Conservation (phyloP, 2,888 invertebrate species). For the Syrista parreyssii region DNA sequence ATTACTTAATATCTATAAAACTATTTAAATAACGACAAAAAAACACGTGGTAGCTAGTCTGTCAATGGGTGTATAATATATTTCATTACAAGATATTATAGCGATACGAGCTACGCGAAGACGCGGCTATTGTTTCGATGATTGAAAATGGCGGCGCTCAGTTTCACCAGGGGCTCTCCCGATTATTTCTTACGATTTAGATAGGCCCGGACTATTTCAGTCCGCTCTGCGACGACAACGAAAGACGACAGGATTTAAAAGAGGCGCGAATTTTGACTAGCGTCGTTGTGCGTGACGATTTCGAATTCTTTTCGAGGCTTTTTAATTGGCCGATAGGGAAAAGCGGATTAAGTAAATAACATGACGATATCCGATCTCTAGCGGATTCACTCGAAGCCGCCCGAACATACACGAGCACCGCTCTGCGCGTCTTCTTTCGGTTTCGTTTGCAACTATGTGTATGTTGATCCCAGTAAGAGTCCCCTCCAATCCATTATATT, state of each 20-base stretch:
- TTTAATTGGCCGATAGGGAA: not conserved
- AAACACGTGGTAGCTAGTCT: slow-evolving; percentile 63
- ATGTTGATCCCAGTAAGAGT: not conserved
- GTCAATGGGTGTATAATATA: slow-evolving; percentile 64
- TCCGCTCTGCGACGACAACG: not conserved
- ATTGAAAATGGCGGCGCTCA: not conserved
- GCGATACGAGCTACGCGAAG: not conserved
- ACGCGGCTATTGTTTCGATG: not conserved
- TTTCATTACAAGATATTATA: slow-evolving; percentile 58
- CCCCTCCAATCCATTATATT: not conserved
- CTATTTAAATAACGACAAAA: slow-evolving; percentile 58
- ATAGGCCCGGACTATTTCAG: not conserved
- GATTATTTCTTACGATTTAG: not conserved
- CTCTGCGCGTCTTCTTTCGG: not conserved
- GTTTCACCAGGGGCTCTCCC: not conserved
- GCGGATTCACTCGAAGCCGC: too few species aligned
- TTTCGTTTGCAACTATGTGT: not conserved
- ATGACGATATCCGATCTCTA: not conserved
- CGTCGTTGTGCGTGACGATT: not conserved
- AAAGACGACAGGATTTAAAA: not conserved
- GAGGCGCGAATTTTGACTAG: not conserved
- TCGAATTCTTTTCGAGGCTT: not conserved
- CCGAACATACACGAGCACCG: not conserved
- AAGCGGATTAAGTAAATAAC: not conserved
- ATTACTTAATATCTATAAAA: slow-evolving; percentile 61